Conservation (phyloP, 2,113 vertebrate genomes). For the Tricholaema leucomelas region DNA sequence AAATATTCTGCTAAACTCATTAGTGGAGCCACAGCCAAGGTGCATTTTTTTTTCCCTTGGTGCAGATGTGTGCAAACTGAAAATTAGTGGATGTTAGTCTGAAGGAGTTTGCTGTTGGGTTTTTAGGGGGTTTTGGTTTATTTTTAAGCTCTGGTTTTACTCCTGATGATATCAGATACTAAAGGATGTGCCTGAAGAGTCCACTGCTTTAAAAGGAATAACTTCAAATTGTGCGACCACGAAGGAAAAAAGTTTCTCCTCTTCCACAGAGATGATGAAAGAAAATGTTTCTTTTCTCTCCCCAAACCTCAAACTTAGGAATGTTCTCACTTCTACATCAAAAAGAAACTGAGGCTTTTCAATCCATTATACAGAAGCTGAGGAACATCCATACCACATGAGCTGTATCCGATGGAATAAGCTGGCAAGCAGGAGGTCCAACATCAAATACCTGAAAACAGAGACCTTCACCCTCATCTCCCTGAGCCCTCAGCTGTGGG, state of each 20-base stretch:
- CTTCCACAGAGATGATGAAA: not conserved
- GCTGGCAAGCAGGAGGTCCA: not conserved
- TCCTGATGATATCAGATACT: not conserved
- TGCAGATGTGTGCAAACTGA: not conserved
- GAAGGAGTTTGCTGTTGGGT: not conserved
- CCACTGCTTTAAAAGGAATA: not conserved
- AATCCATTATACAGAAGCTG: not conserved
- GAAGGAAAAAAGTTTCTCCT: not conserved
- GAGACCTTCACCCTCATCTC: not conserved
- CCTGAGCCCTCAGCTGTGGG: not conserved
- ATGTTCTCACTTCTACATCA: not conserved
- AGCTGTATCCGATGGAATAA: not conserved
- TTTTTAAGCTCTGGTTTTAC: no score
- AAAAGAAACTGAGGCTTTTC: not conserved
- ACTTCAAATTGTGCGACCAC: fast-evolving
- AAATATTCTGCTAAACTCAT: not conserved
- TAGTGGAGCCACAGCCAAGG: not conserved
- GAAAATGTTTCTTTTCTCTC: not conserved
- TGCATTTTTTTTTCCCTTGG: not conserved
- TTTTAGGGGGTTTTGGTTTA: no score
- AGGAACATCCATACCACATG: fast-evolving
- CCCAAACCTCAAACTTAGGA: not conserved
- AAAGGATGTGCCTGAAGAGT: not conserved
- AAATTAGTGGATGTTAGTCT: not conserved
- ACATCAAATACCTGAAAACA: not conserved